Evolutionary conservation across 1,140 invertebrate species (phyloP).

Genomic region (Macrobrachium rosenbergii): DNA sequence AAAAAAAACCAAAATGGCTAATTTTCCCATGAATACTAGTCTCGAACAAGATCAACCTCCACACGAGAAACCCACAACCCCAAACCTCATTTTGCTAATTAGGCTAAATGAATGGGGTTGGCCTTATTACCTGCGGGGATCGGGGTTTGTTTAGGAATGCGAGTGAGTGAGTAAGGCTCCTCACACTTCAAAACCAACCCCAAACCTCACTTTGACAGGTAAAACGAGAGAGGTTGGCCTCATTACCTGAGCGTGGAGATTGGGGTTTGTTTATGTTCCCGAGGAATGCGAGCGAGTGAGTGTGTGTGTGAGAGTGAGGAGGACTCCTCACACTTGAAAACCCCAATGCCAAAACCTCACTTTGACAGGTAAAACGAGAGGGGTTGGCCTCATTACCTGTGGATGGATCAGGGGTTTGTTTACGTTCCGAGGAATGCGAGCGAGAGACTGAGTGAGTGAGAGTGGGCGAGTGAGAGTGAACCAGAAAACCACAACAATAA

Average conservation of each 20-base stretch:
- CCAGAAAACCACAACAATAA: neutral
- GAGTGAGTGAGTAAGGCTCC: too few relatives aligned
- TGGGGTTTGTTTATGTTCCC: neutral
- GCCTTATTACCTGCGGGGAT: neutral
- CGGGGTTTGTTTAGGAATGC: neutral
- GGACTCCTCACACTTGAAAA: too few relatives aligned
- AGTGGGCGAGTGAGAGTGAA: conserved; percentile 16
- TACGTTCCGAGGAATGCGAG: neutral
- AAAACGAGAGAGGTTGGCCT: too few relatives aligned
- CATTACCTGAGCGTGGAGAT: neutral
- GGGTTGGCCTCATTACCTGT: too few relatives aligned
- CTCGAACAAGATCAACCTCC: too few relatives aligned
- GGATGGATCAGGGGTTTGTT: neutral
- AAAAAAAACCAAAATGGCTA: too few relatives aligned
- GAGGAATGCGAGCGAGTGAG: too few relatives aligned
- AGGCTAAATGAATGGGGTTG: neutral
- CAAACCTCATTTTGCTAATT: neutral
- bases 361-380: too few relatives aligned
- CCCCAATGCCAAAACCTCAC: too few relatives aligned
- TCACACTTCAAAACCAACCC: too few relatives aligned
- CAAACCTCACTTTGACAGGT: too few relatives aligned
- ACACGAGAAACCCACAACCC: neutral
- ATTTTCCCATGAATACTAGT: too few relatives aligned
- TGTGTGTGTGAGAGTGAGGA: neutral
- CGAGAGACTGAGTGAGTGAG: neutral